These are phyloP conservation scores for Misgurnus mizolepis DNA, from an alignment of 2,113 vertebrate genomes.

Conservation along the genomic window DNA sequence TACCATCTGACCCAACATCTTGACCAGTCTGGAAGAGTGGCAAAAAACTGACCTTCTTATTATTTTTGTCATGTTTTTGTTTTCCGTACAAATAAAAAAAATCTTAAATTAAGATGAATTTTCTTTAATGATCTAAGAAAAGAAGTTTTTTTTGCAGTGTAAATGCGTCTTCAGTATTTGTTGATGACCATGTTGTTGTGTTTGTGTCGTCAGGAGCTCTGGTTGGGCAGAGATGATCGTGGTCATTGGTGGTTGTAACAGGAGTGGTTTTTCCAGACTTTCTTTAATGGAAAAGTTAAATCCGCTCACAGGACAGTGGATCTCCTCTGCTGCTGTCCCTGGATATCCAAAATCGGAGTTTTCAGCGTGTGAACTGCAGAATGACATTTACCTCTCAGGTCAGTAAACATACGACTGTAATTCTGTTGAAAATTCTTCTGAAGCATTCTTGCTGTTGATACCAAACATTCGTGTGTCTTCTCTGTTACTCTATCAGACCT, in stretches of 20 bases:
- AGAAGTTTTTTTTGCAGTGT: too few relatives aligned
- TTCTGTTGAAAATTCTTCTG: background rate
- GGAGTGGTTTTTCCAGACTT: constrained; percentile 73
- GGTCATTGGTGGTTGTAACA: constrained; percentile 78
- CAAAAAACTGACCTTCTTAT: too few relatives aligned
- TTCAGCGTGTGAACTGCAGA: constrained; percentile 77
- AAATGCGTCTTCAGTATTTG: background rate
- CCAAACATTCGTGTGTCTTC: background rate
- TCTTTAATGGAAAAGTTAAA: constrained; percentile 74
- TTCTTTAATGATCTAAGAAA: too few relatives aligned
- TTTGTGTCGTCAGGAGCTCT: constrained; percentile 67
- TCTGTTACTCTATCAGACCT: background rate
- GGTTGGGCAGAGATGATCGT: constrained; percentile 77
- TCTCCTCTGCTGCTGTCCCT: constrained; percentile 70
- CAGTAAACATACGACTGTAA: too few relatives aligned
- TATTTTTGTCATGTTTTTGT: too few relatives aligned
- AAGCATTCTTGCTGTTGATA: background rate
- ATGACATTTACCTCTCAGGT: constrained; percentile 83
- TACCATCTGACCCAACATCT: too few relatives aligned
- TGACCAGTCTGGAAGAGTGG: too few relatives aligned
- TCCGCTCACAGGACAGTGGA: constrained; percentile 72
- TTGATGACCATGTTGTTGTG: background rate
- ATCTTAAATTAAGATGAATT: too few relatives aligned
- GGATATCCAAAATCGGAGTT: constrained; percentile 80
- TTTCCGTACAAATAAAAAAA: too few relatives aligned